Conservation (phyloP, 2,113 vertebrate species). For the Dendropsophus ebraccatus region DNA sequence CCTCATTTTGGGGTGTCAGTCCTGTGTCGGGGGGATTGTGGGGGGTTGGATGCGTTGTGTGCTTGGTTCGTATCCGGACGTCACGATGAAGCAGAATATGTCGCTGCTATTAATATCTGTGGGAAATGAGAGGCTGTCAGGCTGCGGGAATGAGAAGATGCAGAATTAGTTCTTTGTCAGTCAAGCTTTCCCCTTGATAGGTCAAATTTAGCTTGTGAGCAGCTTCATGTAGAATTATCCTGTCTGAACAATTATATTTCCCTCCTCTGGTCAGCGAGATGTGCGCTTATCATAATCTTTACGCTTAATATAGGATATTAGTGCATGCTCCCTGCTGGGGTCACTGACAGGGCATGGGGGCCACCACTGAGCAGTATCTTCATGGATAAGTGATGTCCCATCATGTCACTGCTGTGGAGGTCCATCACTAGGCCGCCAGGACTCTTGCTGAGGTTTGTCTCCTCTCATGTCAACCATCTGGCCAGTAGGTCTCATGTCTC, state of each 20-base stretch:
- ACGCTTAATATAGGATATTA: neutral
- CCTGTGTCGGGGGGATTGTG: too few species aligned
- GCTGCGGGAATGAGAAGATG: conserved; percentile 15
- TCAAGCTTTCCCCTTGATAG: conserved; percentile 13
- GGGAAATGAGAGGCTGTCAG: conserved; percentile 46
- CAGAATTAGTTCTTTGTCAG: conserved; percentile 45
- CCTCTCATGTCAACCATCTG: neutral
- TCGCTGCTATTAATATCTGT: conserved; percentile 46
- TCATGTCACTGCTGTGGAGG: neutral
- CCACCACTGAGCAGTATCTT: neutral
- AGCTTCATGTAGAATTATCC: conserved; percentile 3
- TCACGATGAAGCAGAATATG: conserved; percentile 28
- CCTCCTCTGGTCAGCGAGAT: neutral
- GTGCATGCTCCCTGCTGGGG: neutral
- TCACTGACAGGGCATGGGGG: neutral
- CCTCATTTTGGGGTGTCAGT: too few species aligned
- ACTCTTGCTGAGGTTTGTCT: neutral
- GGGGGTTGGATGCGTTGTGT: neutral
- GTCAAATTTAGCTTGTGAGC: conserved; percentile 38
- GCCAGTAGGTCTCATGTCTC: too few species aligned
- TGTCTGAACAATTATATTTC: conserved; percentile 25
- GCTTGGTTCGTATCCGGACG: neutral
- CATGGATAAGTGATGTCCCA: neutral
- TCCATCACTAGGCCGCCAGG: neutral
- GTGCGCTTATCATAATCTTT: neutral